A percentile compares a stretch with the other conserved stretches of the same genome.
Conservation (phyloP, 2,888 invertebrate genomes). For the Sclerodermus sp. region DNA sequence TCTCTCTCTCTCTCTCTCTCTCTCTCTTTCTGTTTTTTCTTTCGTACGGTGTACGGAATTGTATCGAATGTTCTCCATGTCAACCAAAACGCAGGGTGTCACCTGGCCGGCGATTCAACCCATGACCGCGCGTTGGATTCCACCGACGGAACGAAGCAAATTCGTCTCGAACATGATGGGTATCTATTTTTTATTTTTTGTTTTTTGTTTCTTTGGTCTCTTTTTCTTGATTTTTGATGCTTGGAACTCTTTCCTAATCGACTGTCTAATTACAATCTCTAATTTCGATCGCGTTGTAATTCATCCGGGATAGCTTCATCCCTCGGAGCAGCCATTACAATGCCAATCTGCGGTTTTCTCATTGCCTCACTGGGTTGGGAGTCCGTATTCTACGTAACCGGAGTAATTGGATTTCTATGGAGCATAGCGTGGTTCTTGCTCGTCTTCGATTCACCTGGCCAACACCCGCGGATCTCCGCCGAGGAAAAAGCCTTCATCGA, state of each 20-base stretch:
- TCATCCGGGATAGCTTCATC: slow-evolving; percentile 81
- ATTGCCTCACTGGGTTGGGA: slow-evolving; percentile 84
- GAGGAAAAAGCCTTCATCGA: slow-evolving; percentile 75
- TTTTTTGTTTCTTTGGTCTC: slow-evolving; percentile 9
- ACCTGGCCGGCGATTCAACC: slow-evolving; percentile 94
- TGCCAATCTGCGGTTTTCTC: slow-evolving; percentile 84
- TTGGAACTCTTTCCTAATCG: too few relatives aligned
- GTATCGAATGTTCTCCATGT: too few relatives aligned
- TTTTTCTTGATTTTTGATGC: too few relatives aligned
- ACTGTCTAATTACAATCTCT: neutral
- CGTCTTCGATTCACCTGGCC: slow-evolving; percentile 78
- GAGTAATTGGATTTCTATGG: slow-evolving; percentile 77
- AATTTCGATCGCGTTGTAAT: neutral
- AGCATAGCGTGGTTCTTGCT: slow-evolving; percentile 79
- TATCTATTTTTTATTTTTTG: too few relatives aligned
- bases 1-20: slow-evolving; percentile 32
- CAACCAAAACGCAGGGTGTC: slow-evolving; percentile 72
- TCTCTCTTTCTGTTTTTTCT: too few relatives aligned
- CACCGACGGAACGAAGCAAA: slow-evolving; percentile 89
- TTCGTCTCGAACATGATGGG: slow-evolving; percentile 93
- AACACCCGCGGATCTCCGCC: slow-evolving; percentile 77
- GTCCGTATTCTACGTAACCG: slow-evolving; percentile 85
- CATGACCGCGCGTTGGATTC: slow-evolving; percentile 92
- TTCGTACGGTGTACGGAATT: too few relatives aligned
- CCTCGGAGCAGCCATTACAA: slow-evolving; percentile 86